Evolutionary conservation across 2,888 invertebrate genomes (phyloP), one percentile per base, ranked within the genome.

Genomic region (Tetheella fluctuosa): DNA sequence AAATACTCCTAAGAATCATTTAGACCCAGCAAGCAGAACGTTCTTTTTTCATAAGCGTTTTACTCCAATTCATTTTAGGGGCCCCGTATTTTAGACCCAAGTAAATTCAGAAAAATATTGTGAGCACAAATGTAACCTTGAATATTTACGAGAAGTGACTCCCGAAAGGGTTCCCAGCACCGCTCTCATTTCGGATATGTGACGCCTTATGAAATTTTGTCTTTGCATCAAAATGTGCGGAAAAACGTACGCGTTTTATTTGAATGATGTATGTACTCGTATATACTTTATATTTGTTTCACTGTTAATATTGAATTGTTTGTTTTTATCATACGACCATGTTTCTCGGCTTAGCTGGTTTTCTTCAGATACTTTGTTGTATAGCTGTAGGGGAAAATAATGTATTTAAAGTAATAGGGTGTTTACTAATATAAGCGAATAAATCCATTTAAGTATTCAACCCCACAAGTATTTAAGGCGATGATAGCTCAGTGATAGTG

Each of bases 21-120:
- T n/a, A n/a, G n/a, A n/a, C n/a, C n/a, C n/a, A n/a, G n/a, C n/a
- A n/a, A n/a, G n/a, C n/a, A n/a, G n/a, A n/a, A n/a, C n/a, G n/a
- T n/a, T n/a, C n/a, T n/a, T n/a, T n/a, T n/a, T n/a, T n/a, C n/a
- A 8, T 8, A 34, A 0, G 13, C 1, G 34, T 34, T 34, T 34
- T 13, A 34, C 34, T 34, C 34, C 13, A 1, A 7, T 34, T 34
- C 57, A 55, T 48, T 69, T 76, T 72, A 60, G 64, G 74, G 73
- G 83, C 84, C 78, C 64, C 68, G 61, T 66, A 63, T 74, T 69
- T 73, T 65, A 74, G 73, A 68, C 69, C 64, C 60, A 67, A 86
- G 83, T 81, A 82, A 84, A 86, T 88, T 87, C 81, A 69, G 70
- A 73, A 82, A 85, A 86, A 87, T 88, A 88, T 75, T 83, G 84